Evolutionary conservation across 2,797 vertebrate species (phyloP).

Genomic region (Thaleichthys pacificus): DNA sequence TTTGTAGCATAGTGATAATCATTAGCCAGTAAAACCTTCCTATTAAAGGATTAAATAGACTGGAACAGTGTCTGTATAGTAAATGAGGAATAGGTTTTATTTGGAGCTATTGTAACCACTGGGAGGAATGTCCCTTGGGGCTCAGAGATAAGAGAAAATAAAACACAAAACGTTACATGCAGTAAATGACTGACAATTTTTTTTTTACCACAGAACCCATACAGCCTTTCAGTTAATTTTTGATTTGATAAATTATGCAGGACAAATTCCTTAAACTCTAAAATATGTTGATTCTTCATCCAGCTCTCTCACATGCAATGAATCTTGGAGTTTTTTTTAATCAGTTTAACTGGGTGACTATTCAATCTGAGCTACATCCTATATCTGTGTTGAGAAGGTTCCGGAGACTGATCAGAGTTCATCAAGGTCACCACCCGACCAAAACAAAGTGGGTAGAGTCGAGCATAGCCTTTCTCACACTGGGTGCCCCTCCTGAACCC

Average conservation of each 20-base stretch:
- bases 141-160: conserved; percentile 30
- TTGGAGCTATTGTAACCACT: conserved; percentile 11
- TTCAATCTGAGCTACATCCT: background rate
- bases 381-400: background rate
- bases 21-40: conserved; percentile 13
- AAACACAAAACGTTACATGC: conserved; percentile 3
- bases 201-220: background rate
- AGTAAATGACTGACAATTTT: conserved; percentile 23
- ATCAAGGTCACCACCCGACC: conserved; percentile 19
- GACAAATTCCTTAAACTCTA: no score
- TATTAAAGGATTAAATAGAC: conserved; percentile 3
- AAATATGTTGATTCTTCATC: no score
- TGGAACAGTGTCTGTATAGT: conserved; percentile 36
- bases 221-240: background rate
- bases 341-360: background rate
- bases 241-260: no score
- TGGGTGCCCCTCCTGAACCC: conserved; percentile 5
- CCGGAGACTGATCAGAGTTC: conserved; percentile 22
- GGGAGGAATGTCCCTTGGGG: conserved; percentile 19
- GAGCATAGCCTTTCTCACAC: conserved; percentile 30
- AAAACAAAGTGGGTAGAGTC: background rate
- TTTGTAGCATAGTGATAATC: conserved; percentile 44
- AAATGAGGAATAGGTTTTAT: conserved; percentile 53
- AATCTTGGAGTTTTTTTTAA: background rate
- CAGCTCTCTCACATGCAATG: conserved; percentile 9